Evolutionary conservation across 2,797 vertebrate species (phyloP), one percentile per base, ranked within the genome.

Genomic region (Tamandua tetradactyla): DNA sequence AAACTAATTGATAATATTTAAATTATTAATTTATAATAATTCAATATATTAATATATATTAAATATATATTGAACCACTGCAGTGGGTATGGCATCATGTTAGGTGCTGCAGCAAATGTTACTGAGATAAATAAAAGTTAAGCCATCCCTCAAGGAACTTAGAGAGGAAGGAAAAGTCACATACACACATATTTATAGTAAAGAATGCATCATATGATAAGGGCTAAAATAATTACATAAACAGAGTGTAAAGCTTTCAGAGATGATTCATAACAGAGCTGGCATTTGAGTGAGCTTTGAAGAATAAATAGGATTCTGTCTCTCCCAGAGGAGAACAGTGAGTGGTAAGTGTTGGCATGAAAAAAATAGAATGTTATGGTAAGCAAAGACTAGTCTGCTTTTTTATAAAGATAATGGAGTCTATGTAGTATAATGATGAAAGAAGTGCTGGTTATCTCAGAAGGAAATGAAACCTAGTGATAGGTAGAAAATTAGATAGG

Each of bases 271-370:
- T n/a, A n/a, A n/a, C n/a, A n/a, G 2, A 81, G 13, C 72, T 91
- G 69, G 5, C 66, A 47, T 87, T 87, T 91, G 32, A 91, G 40
- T 84, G 82, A 78, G n/a, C 66, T 91, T 83, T 62, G 64, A 82
- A 68, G 79, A 37, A 17, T 69, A 64, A 61, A 32, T 44, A 76
- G 35, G 61, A 88, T 88, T 92, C 47, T 90, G 15, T 52, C 27
- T 95, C 27, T n/a, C 42, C 22, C 75, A 80, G 57, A 80, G 42
- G 5, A 69, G 27, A 84, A 30, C 13, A 30, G 27, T 13, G 55
- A 57, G 13, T 87, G 25, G 55, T 82, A 22, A 71, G 5, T 52
- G 68, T 59, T 87, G 84, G 27, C 66, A 23, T 49, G 40, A 87
- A 64, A 64, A 59, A 80, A 27, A 30, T 32, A 79, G 37, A 86